A percentile compares a stretch with the other conserved stretches of the same genome.
phyloP scores from a whole-genome alignment of 2,797 vertebrate genomes.

The Echeneis naucrates region DNA sequence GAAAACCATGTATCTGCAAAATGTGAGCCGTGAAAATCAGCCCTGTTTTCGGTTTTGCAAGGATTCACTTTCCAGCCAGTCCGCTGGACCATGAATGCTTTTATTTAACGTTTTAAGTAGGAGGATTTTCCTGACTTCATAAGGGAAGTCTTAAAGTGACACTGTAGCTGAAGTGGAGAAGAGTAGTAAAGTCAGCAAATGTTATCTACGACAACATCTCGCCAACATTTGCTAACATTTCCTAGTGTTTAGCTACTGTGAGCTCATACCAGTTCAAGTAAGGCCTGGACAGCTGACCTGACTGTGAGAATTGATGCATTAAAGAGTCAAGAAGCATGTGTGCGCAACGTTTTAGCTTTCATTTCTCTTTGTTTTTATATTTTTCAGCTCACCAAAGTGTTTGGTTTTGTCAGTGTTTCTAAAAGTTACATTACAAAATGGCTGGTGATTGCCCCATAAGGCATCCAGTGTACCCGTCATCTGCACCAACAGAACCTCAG shows the following conservation, averaged over 20 bases:
- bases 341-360: not conserved
- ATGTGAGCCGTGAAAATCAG: not conserved
- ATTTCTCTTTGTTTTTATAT: not conserved
- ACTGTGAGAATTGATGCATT: not conserved
- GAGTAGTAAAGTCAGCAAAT: not conserved
- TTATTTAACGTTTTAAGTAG: not conserved
- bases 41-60: constrained; percentile 10
- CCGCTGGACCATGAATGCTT: not conserved
- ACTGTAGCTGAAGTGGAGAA: not conserved
- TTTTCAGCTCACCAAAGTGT: not conserved
- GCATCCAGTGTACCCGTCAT: constrained; percentile 25
- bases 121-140: not conserved
- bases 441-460: not conserved
- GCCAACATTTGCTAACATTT: not conserved
- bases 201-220: not conserved
- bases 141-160: not conserved
- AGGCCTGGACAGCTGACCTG: not conserved
- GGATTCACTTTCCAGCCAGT: not conserved
- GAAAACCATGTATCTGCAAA: constrained; percentile 9
- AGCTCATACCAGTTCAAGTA: not conserved
- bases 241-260: not conserved
- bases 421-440: constrained; percentile 1
- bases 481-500: constrained; percentile 2
- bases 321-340: not conserved
- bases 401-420: not conserved